Base-by-base conservation (phyloP, 2,888 invertebrate genomes). In the Aromia moschata region DNA sequence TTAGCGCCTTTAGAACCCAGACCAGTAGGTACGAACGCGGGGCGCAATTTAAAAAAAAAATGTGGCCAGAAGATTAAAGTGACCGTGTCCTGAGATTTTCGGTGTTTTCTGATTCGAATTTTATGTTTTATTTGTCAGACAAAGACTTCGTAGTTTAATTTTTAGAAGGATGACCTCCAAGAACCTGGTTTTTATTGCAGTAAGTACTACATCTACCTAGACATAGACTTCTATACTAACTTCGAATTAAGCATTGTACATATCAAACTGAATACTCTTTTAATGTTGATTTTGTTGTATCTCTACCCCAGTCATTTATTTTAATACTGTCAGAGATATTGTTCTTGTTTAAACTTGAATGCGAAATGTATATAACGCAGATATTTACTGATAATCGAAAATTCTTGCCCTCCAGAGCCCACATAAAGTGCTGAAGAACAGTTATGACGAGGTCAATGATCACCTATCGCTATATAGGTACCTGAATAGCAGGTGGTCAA, bases 31-130 rank as follows among this genome's bases (percentile, higher is more conserved):
- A 43, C 10, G 12, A 30, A 40, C 15, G 20, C 9, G 14, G 33
- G 45, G 25, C 43, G 36, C 17, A n/a, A 12, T 43, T 33, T 31
- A 2, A 12, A 10, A 10, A n/a, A n/a, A 40, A 44, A 36, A 53
- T 37, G 46, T 38, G 90, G 90, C 0, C 82, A 89, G 12, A 90
- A 89, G 80, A 84, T 83, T 83, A 85, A 87, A 0, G 79, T 92
- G 9, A 74, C 91, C 5, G 76, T 85, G 7, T 84, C 87, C 12
- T n/a, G 4, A 16, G 16, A 17, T 11, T 41, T 16, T 16, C 9
- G 16, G 31, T 16, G 4, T 5, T 49, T 52, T 18, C 4, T 47
- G 16, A 41, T 11, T 38, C 41, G 17, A n/a, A 10, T 18, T 41
- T 31, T 41, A 16, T 41, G 11, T 16, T 10, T n/a, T n/a, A 37